Conservation (phyloP, 2,113 vertebrate genomes). For the Alaudala cheleensis region DNA sequence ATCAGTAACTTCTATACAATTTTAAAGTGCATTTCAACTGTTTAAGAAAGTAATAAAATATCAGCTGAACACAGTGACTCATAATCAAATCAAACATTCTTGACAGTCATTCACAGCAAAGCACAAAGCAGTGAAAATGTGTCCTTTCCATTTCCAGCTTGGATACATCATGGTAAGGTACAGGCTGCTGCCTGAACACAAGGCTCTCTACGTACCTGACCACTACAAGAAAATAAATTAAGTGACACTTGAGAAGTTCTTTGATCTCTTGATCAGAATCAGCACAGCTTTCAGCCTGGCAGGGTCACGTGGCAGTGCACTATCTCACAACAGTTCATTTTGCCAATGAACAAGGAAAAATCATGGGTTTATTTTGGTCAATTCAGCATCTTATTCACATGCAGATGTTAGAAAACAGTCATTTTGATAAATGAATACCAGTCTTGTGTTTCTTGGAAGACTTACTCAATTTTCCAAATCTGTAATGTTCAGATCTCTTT, state of each 20-base stretch:
- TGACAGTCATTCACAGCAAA: neutral
- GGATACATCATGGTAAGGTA: neutral
- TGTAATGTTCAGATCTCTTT: neutral
- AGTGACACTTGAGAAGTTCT: neutral
- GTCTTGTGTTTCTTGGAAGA: slow-evolving; percentile 32
- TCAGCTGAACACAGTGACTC: neutral
- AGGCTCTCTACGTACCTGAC: neutral
- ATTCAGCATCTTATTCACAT: neutral
- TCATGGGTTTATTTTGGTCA: neutral
- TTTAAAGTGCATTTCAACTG: slow-evolving; percentile 22
- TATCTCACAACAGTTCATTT: neutral
- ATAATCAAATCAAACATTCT: neutral
- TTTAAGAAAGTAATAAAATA: neutral
- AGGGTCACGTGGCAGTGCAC: neutral
- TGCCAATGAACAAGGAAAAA: neutral
- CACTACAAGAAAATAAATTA: neutral
- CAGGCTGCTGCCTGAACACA: neutral
- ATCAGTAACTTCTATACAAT: neutral
- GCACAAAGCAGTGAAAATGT: neutral
- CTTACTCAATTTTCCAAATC: neutral
- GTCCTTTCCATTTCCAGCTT: neutral
- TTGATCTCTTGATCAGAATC: neutral
- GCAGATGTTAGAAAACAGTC: neutral
- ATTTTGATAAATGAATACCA: neutral
- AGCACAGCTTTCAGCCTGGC: neutral